These are phyloP conservation scores for Nezara viridula DNA, from an alignment of 2,888 invertebrate species.

Conservation along the genomic window DNA sequence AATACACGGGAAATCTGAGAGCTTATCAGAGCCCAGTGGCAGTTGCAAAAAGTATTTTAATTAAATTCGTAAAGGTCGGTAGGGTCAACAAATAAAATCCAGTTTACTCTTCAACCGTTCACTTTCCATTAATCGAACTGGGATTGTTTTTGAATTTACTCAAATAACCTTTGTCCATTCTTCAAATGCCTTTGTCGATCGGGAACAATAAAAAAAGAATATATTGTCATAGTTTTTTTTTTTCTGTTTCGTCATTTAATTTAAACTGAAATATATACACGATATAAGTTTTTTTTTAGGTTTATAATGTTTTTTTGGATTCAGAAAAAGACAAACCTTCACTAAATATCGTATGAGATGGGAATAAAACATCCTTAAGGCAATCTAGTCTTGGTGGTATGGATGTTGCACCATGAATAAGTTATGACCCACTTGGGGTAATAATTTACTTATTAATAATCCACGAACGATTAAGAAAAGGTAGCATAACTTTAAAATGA, in stretches of 20 bases:
- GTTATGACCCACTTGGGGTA: too few relatives aligned
- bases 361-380: too few relatives aligned
- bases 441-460: too few relatives aligned
- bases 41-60: constrained; percentile 41
- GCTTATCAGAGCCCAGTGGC: constrained; percentile 2
- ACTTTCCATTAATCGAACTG: constrained; percentile 34
- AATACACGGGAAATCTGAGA: constrained; percentile 23
- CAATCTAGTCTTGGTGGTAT: too few relatives aligned
- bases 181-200: not conserved
- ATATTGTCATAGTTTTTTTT: not conserved
- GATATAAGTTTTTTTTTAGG: too few relatives aligned
- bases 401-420: too few relatives aligned
- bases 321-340: too few relatives aligned
- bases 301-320: too few relatives aligned
- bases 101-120: not conserved
- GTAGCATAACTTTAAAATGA: too few relatives aligned
- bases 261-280: too few relatives aligned
- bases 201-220: not conserved
- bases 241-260: not conserved
- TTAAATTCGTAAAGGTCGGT: constrained; percentile 4
- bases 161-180: not conserved
- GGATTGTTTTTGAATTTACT: constrained; percentile 41
- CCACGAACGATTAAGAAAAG: too few relatives aligned
- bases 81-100: constrained; percentile 34
- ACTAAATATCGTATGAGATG: too few relatives aligned